Evolutionary conservation across 2,888 invertebrate genomes (phyloP).

Genomic region (Uropetala carovei): DNA sequence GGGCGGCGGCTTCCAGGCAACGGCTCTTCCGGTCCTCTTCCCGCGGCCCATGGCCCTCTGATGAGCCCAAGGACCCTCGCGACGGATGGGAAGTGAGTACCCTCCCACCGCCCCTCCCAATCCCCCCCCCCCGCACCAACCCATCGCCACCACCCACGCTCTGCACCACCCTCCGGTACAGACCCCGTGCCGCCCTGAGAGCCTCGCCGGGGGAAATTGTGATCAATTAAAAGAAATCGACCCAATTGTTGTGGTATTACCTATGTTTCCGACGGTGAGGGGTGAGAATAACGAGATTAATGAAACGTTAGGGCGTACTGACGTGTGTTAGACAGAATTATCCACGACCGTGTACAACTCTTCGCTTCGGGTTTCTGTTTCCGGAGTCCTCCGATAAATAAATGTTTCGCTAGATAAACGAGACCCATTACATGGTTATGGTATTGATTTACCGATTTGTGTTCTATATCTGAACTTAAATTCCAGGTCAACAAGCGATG

Average conservation of each 20-base stretch:
- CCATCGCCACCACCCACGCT: slow-evolving; percentile 16
- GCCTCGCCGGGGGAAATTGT: background rate
- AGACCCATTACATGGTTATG: too few relatives aligned
- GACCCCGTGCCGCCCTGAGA: slow-evolving; percentile 13
- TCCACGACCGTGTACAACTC: too few relatives aligned
- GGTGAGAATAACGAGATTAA: too few relatives aligned
- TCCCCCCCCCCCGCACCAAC: background rate
- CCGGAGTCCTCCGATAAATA: too few relatives aligned
- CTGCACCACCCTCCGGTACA: background rate
- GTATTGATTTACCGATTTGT: too few relatives aligned
- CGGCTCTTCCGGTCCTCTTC: background rate
- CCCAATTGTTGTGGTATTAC: too few relatives aligned
- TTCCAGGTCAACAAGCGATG: background rate
- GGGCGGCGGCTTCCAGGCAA: background rate
- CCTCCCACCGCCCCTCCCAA: background rate
- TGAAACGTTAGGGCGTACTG: too few relatives aligned
- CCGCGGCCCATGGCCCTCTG: slow-evolving; percentile 16
- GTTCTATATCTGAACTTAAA: background rate
- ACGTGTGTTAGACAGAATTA: too few relatives aligned
- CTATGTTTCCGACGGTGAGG: too few relatives aligned
- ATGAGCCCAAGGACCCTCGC: background rate
- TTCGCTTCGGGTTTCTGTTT: too few relatives aligned
- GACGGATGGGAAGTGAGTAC: background rate
- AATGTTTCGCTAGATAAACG: too few relatives aligned
- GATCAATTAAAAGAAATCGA: too few relatives aligned